Evolutionary conservation across 1,140 invertebrate species (phyloP).

Genomic region (Tetranychus cinnabarinus): DNA sequence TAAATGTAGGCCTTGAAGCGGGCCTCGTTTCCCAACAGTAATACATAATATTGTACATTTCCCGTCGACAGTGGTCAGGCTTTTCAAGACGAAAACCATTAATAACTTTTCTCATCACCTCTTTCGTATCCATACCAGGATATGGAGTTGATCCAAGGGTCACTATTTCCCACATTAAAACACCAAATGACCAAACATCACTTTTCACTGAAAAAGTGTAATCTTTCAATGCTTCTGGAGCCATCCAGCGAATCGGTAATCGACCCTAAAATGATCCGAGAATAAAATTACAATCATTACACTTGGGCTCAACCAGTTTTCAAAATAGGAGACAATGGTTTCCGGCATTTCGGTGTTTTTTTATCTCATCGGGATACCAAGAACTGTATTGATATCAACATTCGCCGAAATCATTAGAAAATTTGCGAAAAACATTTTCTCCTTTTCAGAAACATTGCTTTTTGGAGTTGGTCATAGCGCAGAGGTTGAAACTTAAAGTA

Average conservation of each 20-base stretch:
- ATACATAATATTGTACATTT: conserved; percentile 70
- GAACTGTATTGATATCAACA: too few relatives aligned
- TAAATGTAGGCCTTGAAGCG: conserved; percentile 57
- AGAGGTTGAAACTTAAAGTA: too few relatives aligned
- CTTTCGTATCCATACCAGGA: conserved; percentile 41
- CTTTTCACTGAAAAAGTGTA: conserved; percentile 48
- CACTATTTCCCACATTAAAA: conserved; percentile 85
- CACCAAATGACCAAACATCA: conserved; percentile 68
- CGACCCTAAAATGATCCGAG: conserved; percentile 1
- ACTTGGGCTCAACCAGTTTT: not conserved
- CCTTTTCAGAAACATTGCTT: too few relatives aligned
- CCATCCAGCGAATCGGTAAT: conserved; percentile 64
- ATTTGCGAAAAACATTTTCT: too few relatives aligned
- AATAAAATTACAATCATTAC: not conserved
- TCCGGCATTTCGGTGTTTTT: not conserved
- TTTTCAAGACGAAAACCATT: conserved; percentile 81
- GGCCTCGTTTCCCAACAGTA: conserved; percentile 83
- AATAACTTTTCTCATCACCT: conserved; percentile 61
- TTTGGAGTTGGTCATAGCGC: too few relatives aligned
- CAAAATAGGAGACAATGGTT: not conserved
- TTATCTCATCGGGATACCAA: not conserved
- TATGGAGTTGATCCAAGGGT: conserved; percentile 76
- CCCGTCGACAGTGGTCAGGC: conserved; percentile 65
- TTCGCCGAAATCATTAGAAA: too few relatives aligned
- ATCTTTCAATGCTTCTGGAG: conserved; percentile 43